Evolutionary conservation across 2,113 vertebrate species (phyloP).

Genomic region (Hydropotes inermis): DNA sequence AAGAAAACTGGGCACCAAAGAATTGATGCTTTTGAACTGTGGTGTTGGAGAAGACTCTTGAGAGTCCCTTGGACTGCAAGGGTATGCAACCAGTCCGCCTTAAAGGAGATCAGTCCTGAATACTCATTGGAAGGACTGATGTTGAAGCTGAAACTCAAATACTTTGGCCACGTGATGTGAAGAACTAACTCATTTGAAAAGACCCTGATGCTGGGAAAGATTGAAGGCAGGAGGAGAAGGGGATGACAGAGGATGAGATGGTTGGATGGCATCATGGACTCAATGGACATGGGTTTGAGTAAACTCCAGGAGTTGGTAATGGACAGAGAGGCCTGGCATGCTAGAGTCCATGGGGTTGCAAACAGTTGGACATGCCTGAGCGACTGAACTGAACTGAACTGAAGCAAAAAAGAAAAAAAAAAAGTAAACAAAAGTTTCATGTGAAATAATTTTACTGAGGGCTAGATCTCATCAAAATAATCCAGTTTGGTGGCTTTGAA

Average conservation of each 20-base stretch:
- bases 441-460: background rate
- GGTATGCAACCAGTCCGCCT: background rate
- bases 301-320: background rate
- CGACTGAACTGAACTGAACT: background rate
- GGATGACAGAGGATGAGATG: background rate
- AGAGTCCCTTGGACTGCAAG: background rate
- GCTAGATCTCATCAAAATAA: background rate
- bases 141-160: background rate
- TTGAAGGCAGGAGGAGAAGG: background rate
- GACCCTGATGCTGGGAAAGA: background rate
- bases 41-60: background rate
- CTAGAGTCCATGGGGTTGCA: background rate
- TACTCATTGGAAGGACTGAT: background rate
- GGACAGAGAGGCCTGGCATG: background rate
- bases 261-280: background rate
- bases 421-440: background rate
- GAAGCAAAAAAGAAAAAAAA: background rate
- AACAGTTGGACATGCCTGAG: background rate
- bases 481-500: background rate
- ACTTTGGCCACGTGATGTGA: background rate
- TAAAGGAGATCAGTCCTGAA: background rate
- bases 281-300: background rate
- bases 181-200: background rate
- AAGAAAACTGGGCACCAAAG: background rate
- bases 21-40: background rate